Conservation (phyloP, 2,113 vertebrate species). For the Carlito syrichta region DNA sequence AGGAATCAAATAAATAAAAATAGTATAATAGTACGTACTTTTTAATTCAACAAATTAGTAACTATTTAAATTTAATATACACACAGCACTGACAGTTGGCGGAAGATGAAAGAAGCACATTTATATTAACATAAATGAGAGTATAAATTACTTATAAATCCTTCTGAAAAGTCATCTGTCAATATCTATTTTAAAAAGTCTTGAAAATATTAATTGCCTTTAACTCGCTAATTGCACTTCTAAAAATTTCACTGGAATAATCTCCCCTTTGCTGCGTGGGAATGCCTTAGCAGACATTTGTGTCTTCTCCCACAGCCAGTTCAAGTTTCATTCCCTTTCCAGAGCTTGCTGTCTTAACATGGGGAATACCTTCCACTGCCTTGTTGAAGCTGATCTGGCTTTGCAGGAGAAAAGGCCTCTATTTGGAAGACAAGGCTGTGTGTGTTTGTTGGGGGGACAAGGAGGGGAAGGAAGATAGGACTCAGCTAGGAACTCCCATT, state of each 20-base stretch:
- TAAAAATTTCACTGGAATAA: background rate
- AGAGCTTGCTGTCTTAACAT: background rate
- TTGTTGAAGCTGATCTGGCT: background rate
- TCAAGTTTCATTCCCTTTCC: background rate
- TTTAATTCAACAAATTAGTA: conserved; percentile 13
- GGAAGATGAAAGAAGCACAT: background rate
- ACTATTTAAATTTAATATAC: conserved; percentile 1
- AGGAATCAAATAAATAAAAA: conserved; percentile 25
- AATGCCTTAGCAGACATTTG: background rate
- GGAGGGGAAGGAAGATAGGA: background rate
- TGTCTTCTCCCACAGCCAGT: background rate
- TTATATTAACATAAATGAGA: conserved; percentile 28
- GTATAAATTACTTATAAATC: background rate
- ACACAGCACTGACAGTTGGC: background rate
- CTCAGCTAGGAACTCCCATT: background rate
- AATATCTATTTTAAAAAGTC: background rate
- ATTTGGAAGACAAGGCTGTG: background rate
- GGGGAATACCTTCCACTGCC: background rate
- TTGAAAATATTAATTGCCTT: background rate
- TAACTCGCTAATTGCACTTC: background rate
- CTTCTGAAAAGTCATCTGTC: background rate
- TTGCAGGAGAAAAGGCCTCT: background rate
- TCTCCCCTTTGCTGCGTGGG: background rate
- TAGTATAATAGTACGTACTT: background rate
- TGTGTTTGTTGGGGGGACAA: too few species aligned